These are phyloP conservation scores for Arctopsyche grandis DNA, from an alignment of 1,140 invertebrate species.

Conservation along the genomic window DNA sequence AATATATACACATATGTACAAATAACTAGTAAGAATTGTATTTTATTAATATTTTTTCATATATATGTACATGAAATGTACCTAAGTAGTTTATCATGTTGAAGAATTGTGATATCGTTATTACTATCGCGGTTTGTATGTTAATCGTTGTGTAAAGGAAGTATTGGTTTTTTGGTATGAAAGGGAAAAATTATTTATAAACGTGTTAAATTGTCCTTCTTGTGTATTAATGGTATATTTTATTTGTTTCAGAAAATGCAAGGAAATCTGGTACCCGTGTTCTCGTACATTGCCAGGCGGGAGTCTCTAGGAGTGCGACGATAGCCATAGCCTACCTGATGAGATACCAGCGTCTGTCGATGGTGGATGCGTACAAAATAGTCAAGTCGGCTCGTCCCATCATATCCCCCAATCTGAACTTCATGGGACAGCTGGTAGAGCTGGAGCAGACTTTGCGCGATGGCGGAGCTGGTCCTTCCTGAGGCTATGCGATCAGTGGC, in stretches of 20 bases:
- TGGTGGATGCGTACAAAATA: conserved; percentile 89
- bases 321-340: conserved; percentile 96
- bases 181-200: too few relatives aligned
- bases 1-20: too few relatives aligned
- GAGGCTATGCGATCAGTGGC: background rate
- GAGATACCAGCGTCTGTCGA: conserved; percentile 86
- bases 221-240: conserved; percentile 49
- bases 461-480: conserved; percentile 57
- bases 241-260: conserved; percentile 83
- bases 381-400: conserved; percentile 89
- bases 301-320: conserved; percentile 93
- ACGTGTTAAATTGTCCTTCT: background rate
- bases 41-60: too few relatives aligned
- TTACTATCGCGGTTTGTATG: background rate
- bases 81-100: too few relatives aligned
- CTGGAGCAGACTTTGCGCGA: conserved; percentile 78
- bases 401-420: conserved; percentile 97
- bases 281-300: conserved; percentile 94
- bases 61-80: too few relatives aligned
- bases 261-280: conserved; percentile 81
- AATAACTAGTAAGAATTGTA: too few relatives aligned
- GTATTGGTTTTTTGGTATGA: too few relatives aligned
- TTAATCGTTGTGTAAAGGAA: too few relatives aligned
- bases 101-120: background rate
- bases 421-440: conserved; percentile 94